Base-by-base conservation (phyloP, 2,888 invertebrate species). In the Smittia sp. region DNA sequence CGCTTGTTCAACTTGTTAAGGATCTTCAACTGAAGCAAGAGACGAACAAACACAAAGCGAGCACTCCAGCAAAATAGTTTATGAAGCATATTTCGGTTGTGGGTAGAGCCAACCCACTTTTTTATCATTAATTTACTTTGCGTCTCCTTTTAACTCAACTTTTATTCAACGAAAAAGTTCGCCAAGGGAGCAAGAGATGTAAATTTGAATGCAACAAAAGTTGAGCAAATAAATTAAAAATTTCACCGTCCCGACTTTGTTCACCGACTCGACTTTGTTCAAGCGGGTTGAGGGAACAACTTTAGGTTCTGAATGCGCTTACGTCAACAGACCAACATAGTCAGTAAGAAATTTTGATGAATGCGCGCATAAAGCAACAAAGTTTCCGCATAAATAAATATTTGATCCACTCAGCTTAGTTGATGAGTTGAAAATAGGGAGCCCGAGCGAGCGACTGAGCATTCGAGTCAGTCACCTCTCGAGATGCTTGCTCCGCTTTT, bases 141-240 rank as follows among this genome's bases (percentile, higher is more conserved):
- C 11, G 46, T 46, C 46, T 46, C 32, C 9, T 32, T 32, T 32
- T 32, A 32, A 32, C 32, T 32, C 32, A 9, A 32, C 15, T 46
- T 46, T 46, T 46, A n/a, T n/a, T 46, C n/a, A 46, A 1, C 46
- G 46, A 32, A 32, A n/a, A 32, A 32, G 32, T 32, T 46, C n/a
- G 46, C n/a, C 46, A 46, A 7, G 46, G 11, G 46, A 46, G 15
- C 6, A 11, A 46, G 11, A 58, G 58, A 58, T 58, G 58, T 58
- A 58, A 58, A 58, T 58, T 58, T 58, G 18, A n/a, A 58, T 58
- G 15, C 58, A 58, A 58, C 22, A 18, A 58, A 58, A 58, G 58
- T 58, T 22, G 20, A 58, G 58, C 58, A 58, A 58, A 22, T 58
- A 58, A 58, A 58, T 58, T 58, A 58, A 58, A 58, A 58, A 18